Evolutionary conservation across 2,888 invertebrate species (phyloP).

Genomic region (Nymphalis c-album): DNA sequence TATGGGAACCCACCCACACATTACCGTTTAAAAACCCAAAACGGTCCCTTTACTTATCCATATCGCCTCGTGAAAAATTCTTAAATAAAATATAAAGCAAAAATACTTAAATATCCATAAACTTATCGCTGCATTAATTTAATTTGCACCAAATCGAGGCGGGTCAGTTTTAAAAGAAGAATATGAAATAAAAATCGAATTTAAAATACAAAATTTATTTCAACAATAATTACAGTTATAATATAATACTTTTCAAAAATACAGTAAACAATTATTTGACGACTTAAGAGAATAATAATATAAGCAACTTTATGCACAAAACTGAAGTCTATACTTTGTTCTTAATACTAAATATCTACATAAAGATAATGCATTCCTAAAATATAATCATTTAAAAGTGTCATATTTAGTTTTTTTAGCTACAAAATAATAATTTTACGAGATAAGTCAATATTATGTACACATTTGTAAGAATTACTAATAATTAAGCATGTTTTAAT

Average conservation of each 20-base stretch:
- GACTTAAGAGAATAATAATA: constrained; percentile 32
- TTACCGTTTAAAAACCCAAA: too few relatives aligned
- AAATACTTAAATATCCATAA: too few relatives aligned
- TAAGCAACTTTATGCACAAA: constrained; percentile 17
- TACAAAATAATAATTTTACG: constrained; percentile 2
- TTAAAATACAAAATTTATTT: constrained; percentile 61
- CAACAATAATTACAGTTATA: constrained; percentile 67
- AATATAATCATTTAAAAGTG: background rate
- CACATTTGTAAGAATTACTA: background rate
- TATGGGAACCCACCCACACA: too few relatives aligned
- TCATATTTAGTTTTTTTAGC: background rate
- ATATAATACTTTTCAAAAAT: constrained; percentile 38
- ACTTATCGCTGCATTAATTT: too few relatives aligned
- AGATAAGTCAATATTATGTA: background rate
- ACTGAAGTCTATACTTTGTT: constrained; percentile 12
- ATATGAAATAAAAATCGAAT: background rate
- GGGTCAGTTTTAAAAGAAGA: too few relatives aligned
- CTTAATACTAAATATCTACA: constrained; percentile 17
- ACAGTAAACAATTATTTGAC: constrained; percentile 35
- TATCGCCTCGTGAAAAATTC: too few relatives aligned
- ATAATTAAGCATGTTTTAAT: background rate
- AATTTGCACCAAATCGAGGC: too few relatives aligned
- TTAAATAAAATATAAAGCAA: too few relatives aligned
- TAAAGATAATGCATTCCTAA: constrained; percentile 1
- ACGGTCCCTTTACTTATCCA: too few relatives aligned